A percentile compares a stretch with the other conserved stretches of the same genome.
Conservation (phyloP, 2,113 vertebrate genomes). For the Apaloderma vittatum region DNA sequence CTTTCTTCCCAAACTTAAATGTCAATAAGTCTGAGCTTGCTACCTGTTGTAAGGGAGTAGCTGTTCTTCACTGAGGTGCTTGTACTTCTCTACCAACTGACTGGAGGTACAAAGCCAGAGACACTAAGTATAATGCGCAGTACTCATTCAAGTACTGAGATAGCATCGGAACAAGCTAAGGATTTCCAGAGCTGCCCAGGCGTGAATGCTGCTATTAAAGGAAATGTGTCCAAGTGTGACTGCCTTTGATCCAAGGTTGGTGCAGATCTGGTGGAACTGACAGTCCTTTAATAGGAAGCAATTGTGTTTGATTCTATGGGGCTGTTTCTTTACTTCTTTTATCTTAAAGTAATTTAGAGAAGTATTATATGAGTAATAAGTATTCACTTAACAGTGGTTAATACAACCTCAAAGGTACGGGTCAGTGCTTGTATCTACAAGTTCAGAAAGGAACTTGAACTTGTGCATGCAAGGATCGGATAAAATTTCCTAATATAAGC, state of each 20-base stretch:
- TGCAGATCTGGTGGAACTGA: conserved; percentile 37
- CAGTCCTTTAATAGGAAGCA: conserved; percentile 29
- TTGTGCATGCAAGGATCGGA: not conserved
- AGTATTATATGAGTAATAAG: conserved; percentile 9
- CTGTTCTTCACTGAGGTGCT: not conserved
- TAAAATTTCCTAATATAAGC: not conserved
- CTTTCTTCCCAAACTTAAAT: not conserved
- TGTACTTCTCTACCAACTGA: not conserved
- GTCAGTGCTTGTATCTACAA: conserved; percentile 4
- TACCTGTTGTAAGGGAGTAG: not conserved
- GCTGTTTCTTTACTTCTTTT: conserved; percentile 29
- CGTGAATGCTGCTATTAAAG: conserved; percentile 20
- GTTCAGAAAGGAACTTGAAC: not conserved
- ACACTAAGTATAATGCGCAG: not conserved
- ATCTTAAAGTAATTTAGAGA: conserved; percentile 27
- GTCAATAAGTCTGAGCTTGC: not conserved
- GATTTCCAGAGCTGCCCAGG: not conserved
- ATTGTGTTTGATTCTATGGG: not conserved
- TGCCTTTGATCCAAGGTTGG: conserved; percentile 45
- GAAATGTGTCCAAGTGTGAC: conserved; percentile 53
- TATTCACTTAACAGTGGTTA: not conserved
- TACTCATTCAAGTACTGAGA: not conserved
- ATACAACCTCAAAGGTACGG: not conserved
- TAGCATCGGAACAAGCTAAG: not conserved
- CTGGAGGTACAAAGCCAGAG: not conserved